These are phyloP conservation scores for Carlito syrichta DNA, from an alignment of 2,113 vertebrate genomes.

Conservation along the genomic window DNA sequence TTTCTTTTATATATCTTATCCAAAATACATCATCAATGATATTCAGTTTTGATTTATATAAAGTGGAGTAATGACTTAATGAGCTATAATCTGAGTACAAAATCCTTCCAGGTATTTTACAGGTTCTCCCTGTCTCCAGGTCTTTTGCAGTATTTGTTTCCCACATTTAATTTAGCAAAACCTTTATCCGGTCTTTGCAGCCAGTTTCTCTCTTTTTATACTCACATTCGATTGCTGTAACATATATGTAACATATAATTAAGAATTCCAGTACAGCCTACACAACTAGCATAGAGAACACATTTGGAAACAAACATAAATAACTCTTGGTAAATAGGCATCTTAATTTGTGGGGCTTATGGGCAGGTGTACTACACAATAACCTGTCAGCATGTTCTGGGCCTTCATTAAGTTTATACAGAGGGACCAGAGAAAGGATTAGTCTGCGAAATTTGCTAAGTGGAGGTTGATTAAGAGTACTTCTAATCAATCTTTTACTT, in stretches of 20 bases:
- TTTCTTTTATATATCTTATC: neutral
- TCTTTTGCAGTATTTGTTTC: slow-evolving; percentile 40
- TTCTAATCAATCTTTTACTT: neutral
- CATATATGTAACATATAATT: neutral
- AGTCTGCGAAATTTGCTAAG: neutral
- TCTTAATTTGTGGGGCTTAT: neutral
- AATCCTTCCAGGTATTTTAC: slow-evolving; percentile 9
- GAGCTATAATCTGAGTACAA: neutral
- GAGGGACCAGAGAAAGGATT: neutral
- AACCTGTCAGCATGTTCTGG: neutral
- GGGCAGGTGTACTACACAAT: neutral
- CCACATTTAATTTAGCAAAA: slow-evolving; percentile 20
- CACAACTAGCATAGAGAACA: neutral
- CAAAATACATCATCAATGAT: neutral
- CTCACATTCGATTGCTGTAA: neutral
- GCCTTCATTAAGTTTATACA: neutral
- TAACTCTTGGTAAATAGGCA: slow-evolving; percentile 15
- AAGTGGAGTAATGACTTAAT: neutral
- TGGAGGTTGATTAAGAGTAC: neutral
- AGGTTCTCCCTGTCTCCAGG: neutral
- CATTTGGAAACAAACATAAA: neutral
- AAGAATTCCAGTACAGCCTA: slow-evolving; percentile 31
- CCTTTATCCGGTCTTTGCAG: slow-evolving; percentile 10
- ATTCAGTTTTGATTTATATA: slow-evolving; percentile 29
- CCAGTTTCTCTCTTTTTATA: neutral